Evolutionary conservation across 2,888 invertebrate genomes (phyloP), one percentile per base, ranked within the genome.

Genomic region (Pasiphila rectangulata): DNA sequence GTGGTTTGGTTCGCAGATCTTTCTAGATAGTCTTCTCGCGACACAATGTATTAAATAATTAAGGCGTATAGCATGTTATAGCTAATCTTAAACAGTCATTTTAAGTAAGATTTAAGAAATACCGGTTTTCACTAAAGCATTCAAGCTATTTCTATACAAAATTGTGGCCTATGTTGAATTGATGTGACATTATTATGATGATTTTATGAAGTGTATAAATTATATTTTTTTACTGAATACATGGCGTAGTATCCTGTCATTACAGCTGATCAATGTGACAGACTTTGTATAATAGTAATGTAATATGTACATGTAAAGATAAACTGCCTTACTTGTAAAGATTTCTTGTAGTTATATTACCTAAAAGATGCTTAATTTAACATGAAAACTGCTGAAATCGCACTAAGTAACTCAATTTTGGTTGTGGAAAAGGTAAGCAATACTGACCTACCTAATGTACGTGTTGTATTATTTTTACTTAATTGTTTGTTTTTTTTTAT

Each of bases 381-480:
- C 36, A 46, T 50, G n/a, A n/a, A n/a, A n/a, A n/a, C 42, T 51
- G 53, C 19, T 48, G 32, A 43, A 4, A 19, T 32, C 47, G 46
- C 54, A 59, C 54, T 57, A 54, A 16, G 4, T 37, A 55, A 59
- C 46, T 42, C 43, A 46, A 48, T 48, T 46, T 53, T 51, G 59
- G 63, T 61, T 63, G 62, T 63, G 57, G 57, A 53, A 49, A 2
- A 54, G 49, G 44, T 57, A 57, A 54, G 45, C 24, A 52, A 52
- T 57, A 51, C 50, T 53, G 50, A 37, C 24, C 9, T 44, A 36
- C 17, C 25, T 44, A 13, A 25, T 32, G 27, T 43, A 4, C 19
- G 9, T 24, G 7, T 19, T 35, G 19, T 37, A 21, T 43, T 44
- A 17, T 10, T 4, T 9, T 12, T 29, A 30, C 25, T n/a, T 36